A percentile compares a stretch with the other conserved stretches of the same genome.
These are phyloP conservation scores for Acleris sparsana DNA, from an alignment of 2,888 invertebrate species.

Conservation along the genomic window DNA sequence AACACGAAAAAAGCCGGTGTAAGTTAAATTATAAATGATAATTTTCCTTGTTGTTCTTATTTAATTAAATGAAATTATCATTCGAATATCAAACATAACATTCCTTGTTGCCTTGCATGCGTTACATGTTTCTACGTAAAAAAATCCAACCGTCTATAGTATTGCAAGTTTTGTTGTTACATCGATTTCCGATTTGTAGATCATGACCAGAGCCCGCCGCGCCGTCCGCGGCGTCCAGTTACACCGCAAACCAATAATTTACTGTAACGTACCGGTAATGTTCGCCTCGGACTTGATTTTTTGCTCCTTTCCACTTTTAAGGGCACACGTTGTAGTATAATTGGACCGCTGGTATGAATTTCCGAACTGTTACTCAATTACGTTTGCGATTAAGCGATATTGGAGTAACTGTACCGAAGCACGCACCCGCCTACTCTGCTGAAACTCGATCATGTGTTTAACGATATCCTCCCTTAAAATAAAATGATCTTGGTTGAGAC, in stretches of 20 bases:
- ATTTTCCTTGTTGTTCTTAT: no score
- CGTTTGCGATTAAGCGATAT: conserved; percentile 22
- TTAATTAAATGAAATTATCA: no score
- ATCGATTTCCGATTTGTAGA: not conserved
- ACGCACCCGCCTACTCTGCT: not conserved
- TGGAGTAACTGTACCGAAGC: conserved; percentile 37
- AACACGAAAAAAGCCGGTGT: no score
- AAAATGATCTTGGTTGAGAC: no score
- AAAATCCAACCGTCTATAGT: no score
- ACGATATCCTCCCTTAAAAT: no score
- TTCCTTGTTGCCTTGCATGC: no score
- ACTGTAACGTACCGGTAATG: conserved; percentile 60
- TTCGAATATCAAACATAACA: no score
- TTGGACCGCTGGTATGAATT: conserved; percentile 33
- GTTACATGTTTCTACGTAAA: no score
- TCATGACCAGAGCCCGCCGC: conserved; percentile 15
- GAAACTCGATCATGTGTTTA: not conserved
- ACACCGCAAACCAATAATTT: conserved; percentile 64
- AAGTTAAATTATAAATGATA: no score
- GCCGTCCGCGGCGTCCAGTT: conserved; percentile 45
- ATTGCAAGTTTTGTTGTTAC: not conserved
- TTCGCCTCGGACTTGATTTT: conserved; percentile 57
- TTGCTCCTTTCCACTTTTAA: conserved; percentile 44
- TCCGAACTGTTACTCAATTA: conserved; percentile 37
- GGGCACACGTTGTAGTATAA: conserved; percentile 36